Evolutionary conservation across 2,888 invertebrate genomes (phyloP), one percentile per base, ranked within the genome.

Genomic region (Marronus borbonicus): DNA sequence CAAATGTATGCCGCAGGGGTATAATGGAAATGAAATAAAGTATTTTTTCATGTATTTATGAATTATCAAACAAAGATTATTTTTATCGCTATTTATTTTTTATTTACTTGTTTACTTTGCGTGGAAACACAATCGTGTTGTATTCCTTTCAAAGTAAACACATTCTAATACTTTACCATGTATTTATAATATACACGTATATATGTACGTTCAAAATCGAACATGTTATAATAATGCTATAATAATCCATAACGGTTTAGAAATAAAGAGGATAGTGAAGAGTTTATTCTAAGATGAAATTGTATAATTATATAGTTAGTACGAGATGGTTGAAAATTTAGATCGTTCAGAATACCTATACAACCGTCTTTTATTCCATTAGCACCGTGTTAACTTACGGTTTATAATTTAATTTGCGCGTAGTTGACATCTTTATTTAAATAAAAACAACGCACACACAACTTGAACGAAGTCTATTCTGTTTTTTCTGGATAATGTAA

Each of bases 41-140:
- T 72, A 72, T 72, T 72, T 72, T 72, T 72, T 72, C 72, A 72
- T 72, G 72, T 72, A 72, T 72, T 72, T 60, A 72, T 60, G 72
- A 72, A 72, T 72, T 72, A 72, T 72, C 72, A 72, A 72, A 72
- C 60, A 72, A 68, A 72, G 72, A 72, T 72, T 72, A 72, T 72
- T 72, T 72, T 72, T 72, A 72, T 72, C 72, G 44, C 44, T 72
- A 58, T 72, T 72, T 72, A 60, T 72, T 72, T 72, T 72, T 39
- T 72, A 72, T 72, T 72, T 72, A 72, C 72, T 72, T 72, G 72
- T 72, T 72, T 72, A 72, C 72, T 72, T 72, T 72, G 60, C 58
- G 58, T 39, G 58, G 72, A 58, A 72, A 72, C 36, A 72, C 72
- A 72, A 72, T 72, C 31, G 58, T 72, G 72, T 60, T 31, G 58